Base-by-base conservation (phyloP, 2,797 vertebrate species). In the Smutsia temminckii region DNA sequence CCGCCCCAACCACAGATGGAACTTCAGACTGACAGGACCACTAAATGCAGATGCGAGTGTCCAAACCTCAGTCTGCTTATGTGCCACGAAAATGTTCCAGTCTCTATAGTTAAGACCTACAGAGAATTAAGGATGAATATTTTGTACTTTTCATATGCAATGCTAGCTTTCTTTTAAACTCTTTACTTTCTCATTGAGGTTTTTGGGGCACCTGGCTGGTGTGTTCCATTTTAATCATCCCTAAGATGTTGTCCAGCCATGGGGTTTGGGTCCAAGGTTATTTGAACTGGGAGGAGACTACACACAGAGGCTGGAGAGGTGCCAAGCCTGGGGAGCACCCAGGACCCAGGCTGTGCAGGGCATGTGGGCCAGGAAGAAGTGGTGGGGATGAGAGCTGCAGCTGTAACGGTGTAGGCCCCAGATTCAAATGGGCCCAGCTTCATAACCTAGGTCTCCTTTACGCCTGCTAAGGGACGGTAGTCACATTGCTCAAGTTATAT, bases 361-460 rank as follows among this genome's bases (percentile, higher is more conserved):
- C 9, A 37, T n/a, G 27, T 51, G 32, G 25, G 32, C 27, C 23
- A 20, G 55, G 12, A 12, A 21, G 59, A 3, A 20, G 5, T 32
- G 37, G 17, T 9, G 20, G 23, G 34, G 40, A 21, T 0, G 8
- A 4, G 0, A 32, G 9, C 25, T 55, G 1, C 46, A 66, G 27
- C 34, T 4, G 2, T 18, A n/a, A 16, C 10, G 11, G 16, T 40
- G 1, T 6, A 5, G 20, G 16, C 18, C 25, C 27, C 29, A 5
- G 1, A 8, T 25, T 46, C 42, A 2, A 2, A 10, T 13, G 20
- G 12, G 18, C 7, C 18, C 34, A 12, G 5, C 2, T 23, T 75
- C n/a, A 25, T 32, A 29, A 34, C 9, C 27, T 5, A 7, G 40
- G 14, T 29, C 40, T 59, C 27, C 37, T 40, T 32, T 12, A 53